Base-by-base conservation (phyloP, 2,113 vertebrate species). In the Gasterosteus aculeatus region DNA sequence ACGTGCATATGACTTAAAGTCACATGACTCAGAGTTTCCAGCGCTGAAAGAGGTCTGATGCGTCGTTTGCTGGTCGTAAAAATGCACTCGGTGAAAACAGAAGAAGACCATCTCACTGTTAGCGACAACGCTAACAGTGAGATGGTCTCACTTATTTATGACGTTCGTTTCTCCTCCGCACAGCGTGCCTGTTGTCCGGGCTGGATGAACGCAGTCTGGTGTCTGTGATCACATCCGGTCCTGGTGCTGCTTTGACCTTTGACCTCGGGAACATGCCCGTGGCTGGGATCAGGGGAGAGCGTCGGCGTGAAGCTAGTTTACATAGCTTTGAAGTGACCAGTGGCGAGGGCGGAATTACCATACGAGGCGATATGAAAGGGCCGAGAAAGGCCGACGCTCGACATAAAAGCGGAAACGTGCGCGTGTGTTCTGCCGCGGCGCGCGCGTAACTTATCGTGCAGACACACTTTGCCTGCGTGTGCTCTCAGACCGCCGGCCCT, bases 321-420 rank as follows among this genome's bases (percentile, higher is more conserved):
- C 81, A 81, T 68, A 70, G 70, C 89, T 89, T 89, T 89, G 87
- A 89, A 92, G 88, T 74, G 75, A 57, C 85, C 84, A n/a, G 42
- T 63, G 85, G 79, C 81, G 81, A 83, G 77, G 84, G 77, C 69
- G 77, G 82, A 91, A 82, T 90, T 84, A 80, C 90, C 89, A 90
- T 90, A 90, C 89, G 87, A 90, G 88, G 90, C 26, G 19, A 88
- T 86, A 82, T 80, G 81, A 84, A 87, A 80, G 83, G 72, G 75
- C 72, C 38, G 66, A 74, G 75, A 86, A 81, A 84, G 80, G 68
- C 87, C 76, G 78, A 44, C 3, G 77, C 41, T 46, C 46, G 59
- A 77, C 86, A 86, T 89, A 90, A 92, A 89, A 92, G 84, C 4
- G 63, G 12, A 31, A 7, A 61, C 42, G 62, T 70, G 69, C 2